phyloP scores from a whole-genome alignment of 2,113 vertebrate species.

The Erythrocebus patas region DNA sequence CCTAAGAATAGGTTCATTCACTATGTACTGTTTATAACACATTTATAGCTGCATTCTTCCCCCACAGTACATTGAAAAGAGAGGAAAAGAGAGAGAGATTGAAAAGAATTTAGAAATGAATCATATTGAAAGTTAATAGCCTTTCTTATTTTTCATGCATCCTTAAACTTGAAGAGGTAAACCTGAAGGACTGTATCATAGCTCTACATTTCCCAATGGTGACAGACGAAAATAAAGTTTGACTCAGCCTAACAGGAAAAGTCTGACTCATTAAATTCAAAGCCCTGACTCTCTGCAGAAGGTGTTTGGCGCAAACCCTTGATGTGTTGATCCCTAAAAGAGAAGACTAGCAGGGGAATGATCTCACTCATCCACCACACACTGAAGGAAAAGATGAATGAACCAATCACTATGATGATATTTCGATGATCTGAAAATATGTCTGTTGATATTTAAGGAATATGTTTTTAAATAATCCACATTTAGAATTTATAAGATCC shows the following conservation, averaged over 20 bases:
- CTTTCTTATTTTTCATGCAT: neutral
- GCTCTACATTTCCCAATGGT: neutral
- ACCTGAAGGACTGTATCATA: neutral
- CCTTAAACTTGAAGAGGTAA: neutral
- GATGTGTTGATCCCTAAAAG: neutral
- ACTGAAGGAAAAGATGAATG: neutral
- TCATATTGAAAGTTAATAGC: neutral
- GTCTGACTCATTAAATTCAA: constrained; percentile 37
- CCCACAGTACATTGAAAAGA: neutral
- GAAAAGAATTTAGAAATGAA: constrained; percentile 3
- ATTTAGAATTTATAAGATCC: neutral
- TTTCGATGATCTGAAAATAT: neutral
- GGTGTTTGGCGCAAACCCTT: neutral
- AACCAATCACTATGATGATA: neutral
- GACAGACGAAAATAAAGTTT: constrained; percentile 22
- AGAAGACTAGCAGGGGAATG: neutral
- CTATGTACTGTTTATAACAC: neutral
- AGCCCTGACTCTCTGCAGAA: neutral
- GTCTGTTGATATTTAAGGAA: neutral
- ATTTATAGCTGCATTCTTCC: neutral
- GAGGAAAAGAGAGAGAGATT: neutral
- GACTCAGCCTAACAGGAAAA: constrained; percentile 27
- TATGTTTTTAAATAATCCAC: neutral
- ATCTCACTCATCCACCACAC: neutral
- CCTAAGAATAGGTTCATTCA: constrained; percentile 32